These are phyloP conservation scores for Zaprionus inermis DNA, from an alignment of 1,140 invertebrate genomes.

Conservation along the genomic window DNA sequence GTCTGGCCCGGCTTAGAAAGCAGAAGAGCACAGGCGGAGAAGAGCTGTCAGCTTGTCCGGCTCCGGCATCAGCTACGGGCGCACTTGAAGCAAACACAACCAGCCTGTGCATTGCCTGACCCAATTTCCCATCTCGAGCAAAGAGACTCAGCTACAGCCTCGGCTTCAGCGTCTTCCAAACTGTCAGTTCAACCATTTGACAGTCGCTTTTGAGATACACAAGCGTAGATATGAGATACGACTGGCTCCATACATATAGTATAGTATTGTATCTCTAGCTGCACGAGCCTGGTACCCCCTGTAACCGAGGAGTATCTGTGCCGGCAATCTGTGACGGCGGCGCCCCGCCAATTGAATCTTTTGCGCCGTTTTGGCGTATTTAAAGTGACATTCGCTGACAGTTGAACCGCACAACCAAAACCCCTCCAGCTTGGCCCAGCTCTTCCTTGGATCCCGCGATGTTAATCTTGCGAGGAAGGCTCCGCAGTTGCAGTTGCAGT, in stretches of 20 bases:
- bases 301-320: constrained; percentile 26
- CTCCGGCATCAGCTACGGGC: neutral
- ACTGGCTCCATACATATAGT: constrained; percentile 34
- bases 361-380: constrained; percentile 80
- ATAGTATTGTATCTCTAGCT: constrained; percentile 47
- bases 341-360: constrained; percentile 79
- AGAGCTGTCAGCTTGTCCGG: constrained; percentile 31
- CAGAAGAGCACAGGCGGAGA: constrained; percentile 58
- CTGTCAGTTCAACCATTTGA: constrained; percentile 80
- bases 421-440: constrained; percentile 13
- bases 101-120: constrained; percentile 6
- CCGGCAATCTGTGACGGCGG: constrained; percentile 53
- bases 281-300: constrained; percentile 13
- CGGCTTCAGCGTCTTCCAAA: constrained; percentile 55
- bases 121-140: constrained; percentile 17
- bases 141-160: constrained; percentile 58
- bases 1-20: constrained; percentile 62
- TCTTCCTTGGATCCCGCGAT: constrained; percentile 17
- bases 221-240: constrained; percentile 76
- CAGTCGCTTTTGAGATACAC: constrained; percentile 80
- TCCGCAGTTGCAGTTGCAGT: constrained; percentile 17
- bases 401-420: constrained; percentile 47
- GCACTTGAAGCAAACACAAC: constrained; percentile 37
- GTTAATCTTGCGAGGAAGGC: constrained; percentile 22
- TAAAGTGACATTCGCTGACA: constrained; percentile 81